Evolutionary conservation across 2,888 invertebrate genomes (phyloP).

Genomic region (Sarcophaga rosellei): DNA sequence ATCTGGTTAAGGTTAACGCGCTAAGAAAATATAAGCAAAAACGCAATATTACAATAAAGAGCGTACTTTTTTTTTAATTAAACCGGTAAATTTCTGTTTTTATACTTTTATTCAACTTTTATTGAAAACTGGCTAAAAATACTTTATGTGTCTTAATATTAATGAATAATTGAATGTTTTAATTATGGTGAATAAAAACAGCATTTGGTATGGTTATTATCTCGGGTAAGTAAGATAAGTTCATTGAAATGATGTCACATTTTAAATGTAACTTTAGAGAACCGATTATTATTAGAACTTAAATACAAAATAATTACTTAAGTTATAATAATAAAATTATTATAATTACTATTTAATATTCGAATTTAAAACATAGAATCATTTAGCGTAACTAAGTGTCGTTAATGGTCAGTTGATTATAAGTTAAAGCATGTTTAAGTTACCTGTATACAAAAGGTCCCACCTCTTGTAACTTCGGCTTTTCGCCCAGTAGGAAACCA

Average conservation of each 20-base stretch:
- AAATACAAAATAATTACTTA: background rate
- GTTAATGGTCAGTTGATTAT: background rate
- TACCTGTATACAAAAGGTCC: slow-evolving; percentile 94
- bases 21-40: no score
- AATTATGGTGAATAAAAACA: background rate
- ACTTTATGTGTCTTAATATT: no score
- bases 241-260: no score
- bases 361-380: background rate
- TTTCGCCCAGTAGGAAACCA: slow-evolving; percentile 89
- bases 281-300: background rate
- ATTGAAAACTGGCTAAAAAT: no score
- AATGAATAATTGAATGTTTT: background rate
- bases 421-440: slow-evolving; percentile 66
- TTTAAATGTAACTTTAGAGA: no score
- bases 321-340: background rate
- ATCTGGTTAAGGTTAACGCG: no score
- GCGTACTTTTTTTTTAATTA: no score
- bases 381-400: slow-evolving; percentile 20
- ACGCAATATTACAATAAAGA: no score
- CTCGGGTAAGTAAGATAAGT: no score
- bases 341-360: background rate
- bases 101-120: no score
- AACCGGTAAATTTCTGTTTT: no score
- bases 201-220: no score
- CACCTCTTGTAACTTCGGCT: slow-evolving; percentile 90